Conservation (phyloP, 2,797 vertebrate genomes). For the Pelochelys cantorii region DNA sequence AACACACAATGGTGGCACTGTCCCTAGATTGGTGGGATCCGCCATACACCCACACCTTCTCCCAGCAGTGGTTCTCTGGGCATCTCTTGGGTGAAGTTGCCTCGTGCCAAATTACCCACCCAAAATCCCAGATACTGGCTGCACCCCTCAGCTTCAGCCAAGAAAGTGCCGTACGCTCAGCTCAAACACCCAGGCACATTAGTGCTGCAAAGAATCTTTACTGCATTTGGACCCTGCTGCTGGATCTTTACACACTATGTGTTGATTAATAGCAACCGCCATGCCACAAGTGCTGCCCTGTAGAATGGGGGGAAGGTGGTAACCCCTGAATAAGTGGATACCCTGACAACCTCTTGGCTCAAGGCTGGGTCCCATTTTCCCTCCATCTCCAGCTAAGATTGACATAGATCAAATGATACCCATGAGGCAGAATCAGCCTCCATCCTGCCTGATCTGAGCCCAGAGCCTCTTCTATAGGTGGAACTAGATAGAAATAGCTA, state of each 20-base stretch:
- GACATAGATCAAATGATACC: background rate
- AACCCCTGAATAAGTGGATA: background rate
- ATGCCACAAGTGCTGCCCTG: background rate
- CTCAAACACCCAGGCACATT: background rate
- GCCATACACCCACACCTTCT: background rate
- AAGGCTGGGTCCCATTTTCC: rapidly evolving
- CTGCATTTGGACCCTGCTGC: background rate
- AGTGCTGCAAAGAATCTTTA: rapidly evolving
- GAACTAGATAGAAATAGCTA: slow-evolving; percentile 1
- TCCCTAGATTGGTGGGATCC: background rate
- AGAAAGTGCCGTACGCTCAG: rapidly evolving
- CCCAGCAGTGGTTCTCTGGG: background rate
- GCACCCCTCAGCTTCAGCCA: background rate
- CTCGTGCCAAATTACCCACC: background rate
- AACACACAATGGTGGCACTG: background rate
- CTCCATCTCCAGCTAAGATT: rapidly evolving
- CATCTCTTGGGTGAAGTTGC: background rate
- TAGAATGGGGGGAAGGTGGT: background rate
- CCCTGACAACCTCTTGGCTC: background rate
- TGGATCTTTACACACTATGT: background rate
- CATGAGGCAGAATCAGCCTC: slow-evolving; percentile 17
- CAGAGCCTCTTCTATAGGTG: background rate
- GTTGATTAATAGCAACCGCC: background rate
- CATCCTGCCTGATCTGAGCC: background rate
- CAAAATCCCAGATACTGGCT: background rate